Base-by-base conservation (phyloP, 2,888 invertebrate genomes). In the Tenthredo scrophulariae region DNA sequence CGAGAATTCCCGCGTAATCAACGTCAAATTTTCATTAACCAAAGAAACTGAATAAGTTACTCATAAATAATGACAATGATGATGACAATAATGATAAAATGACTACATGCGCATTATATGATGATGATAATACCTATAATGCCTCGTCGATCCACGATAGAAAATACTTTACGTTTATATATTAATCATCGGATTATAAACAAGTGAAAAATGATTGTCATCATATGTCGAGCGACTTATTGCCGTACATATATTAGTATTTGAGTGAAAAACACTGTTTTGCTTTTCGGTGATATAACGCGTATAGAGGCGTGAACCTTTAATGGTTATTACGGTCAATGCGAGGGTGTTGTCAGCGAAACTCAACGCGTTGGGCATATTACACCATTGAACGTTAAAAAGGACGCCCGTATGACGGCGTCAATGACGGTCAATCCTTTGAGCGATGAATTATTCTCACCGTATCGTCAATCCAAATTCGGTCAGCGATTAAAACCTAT, bases 261-360 rank as follows among this genome's bases (percentile, higher is more conserved):
- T 33, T 70, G 70, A 70, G 70, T 70, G 70, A 70, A 70, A 70
- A 70, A 70, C 70, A 70, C 37, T 70, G 70, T 70, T 37, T 18
- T 33, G 70, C 70, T 70, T 70, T 70, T 37, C n/a, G n/a, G 70
- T n/a, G 26, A 70, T 70, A 62, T 18, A 37, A 70, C 37, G 37
- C n/a, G 40, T 46, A 37, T 37, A 37, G n/a, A 37, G n/a, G 18
- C 29, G 13, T n/a, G 15, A 70, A 70, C 37, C 70, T 37, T 70
- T 70, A 70, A 70, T 70, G 70, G 70, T 70, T 70, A 70, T 70
- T 70, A 70, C 70, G 62, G 62, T 62, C 62, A 62, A 62, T 62
- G 62, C 26, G 26, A 62, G 26, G 13, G 62, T 9, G 62, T 26
- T 62, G 22, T 62, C 62, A 26, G 22, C 26, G 2, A 62, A 62